phyloP scores from a whole-genome alignment of 2,113 vertebrate species.

The Smithornis capensis region DNA sequence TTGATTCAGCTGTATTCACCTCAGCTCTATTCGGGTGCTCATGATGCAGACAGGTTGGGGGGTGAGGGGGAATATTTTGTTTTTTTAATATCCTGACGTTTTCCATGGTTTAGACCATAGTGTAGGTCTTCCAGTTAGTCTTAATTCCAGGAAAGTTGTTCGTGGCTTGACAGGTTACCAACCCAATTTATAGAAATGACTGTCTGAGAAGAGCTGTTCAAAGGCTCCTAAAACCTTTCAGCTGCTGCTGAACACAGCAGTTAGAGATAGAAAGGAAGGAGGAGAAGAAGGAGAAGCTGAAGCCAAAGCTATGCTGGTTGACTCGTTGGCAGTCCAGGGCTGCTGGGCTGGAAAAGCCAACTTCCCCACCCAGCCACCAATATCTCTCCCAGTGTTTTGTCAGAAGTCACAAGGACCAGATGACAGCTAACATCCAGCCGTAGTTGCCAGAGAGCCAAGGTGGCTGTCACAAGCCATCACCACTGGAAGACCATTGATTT shows the following conservation, averaged over 20 bases:
- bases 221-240: background rate
- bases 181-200: background rate
- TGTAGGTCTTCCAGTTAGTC: background rate
- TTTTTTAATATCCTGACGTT: background rate
- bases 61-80: background rate
- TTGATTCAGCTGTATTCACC: background rate
- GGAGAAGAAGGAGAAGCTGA: background rate
- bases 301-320: background rate
- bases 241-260: background rate
- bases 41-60: background rate
- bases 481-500: conserved; percentile 47
- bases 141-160: background rate
- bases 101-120: background rate
- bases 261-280: background rate
- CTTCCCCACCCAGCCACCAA: background rate
- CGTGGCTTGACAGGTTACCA: background rate
- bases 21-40: background rate
- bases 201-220: background rate
- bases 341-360: background rate
- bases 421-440: background rate
- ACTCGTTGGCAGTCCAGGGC: background rate
- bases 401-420: background rate
- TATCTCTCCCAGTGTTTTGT: background rate
- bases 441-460: conserved; percentile 56
- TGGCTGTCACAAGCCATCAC: conserved; percentile 54